Evolutionary conservation across 30 jellyfish, hydroid and myxozoan genomes (phyloP).

Genomic region (Aurelia sp.): DNA sequence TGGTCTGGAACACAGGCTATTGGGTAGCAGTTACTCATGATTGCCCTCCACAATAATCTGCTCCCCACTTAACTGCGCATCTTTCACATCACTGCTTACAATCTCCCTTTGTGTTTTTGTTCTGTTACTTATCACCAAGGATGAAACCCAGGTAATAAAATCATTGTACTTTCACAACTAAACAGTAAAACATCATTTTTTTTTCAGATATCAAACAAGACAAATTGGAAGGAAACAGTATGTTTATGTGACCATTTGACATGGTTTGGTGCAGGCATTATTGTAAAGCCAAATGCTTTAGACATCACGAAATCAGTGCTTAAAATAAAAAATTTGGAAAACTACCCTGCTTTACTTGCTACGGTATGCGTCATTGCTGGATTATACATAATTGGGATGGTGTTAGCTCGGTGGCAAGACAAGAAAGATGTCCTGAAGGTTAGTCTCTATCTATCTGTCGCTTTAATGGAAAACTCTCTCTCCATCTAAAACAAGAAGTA

Average conservation of each 20-base stretch:
- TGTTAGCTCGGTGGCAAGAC: conserved; percentile 82
- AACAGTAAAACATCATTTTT: neutral
- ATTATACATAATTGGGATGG: conserved; percentile 50
- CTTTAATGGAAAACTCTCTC: too few relatives aligned
- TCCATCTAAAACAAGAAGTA: too few relatives aligned
- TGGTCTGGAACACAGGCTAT: too few relatives aligned
- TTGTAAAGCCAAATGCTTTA: conserved; percentile 65
- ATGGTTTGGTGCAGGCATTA: conserved; percentile 82
- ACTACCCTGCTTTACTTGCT: conserved; percentile 84
- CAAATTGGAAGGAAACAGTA: conserved; percentile 54
- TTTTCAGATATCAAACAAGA: conserved; percentile 50
- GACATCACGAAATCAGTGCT: conserved; percentile 52
- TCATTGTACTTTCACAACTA: too few relatives aligned
- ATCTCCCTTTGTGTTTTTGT: too few relatives aligned
- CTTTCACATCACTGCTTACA: too few relatives aligned
- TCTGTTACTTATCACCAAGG: too few relatives aligned
- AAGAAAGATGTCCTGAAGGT: conserved; percentile 51
- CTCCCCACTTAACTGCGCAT: too few relatives aligned
- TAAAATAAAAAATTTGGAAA: conserved; percentile 45
- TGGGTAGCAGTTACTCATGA: too few relatives aligned
- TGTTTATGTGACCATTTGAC: conserved; percentile 77
- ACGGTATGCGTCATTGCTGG: conserved; percentile 64
- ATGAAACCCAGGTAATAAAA: too few relatives aligned
- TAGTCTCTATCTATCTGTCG: neutral
- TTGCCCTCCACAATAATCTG: too few relatives aligned